Base-by-base conservation (phyloP, 2,888 invertebrate species). In the Gasteruption jaculator region DNA sequence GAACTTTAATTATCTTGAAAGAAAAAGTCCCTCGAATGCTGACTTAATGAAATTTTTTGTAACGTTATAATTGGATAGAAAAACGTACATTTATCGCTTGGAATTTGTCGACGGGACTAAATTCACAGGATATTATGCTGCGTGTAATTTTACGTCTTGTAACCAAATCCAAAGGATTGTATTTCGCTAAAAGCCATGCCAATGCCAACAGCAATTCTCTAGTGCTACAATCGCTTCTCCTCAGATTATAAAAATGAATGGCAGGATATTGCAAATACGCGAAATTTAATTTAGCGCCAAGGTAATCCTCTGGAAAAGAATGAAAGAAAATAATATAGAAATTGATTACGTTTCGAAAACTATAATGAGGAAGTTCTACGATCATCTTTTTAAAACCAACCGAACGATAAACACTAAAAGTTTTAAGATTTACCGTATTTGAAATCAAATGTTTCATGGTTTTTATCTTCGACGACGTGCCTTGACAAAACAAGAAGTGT, bases 191-290 rank as follows among this genome's bases (percentile, higher is more conserved):
- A 8, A 70, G 34, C 61, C 63, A 71, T 12, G 58, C 52, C 8
- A 71, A 46, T 20, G 68, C 66, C 15, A 70, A 31, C 20, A 71
- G 49, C 14, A 70, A 48, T 46, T 61, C 61, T 45, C 63, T 52
- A 43, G 57, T 64, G 12, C 55, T 52, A 16, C 18, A 45, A 25
- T 26, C 49, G 45, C 53, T 54, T 46, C 48, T 54, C 47, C 39
- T 49, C 8, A 67, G 45, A 1, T 52, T 49, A 46, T 64, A 70
- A 41, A 71, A 65, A 11, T 63, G 52, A 5, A 60, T 24, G 11
- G 44, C 52, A 14, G 58, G 50, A 44, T 67, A 69, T 38, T 63
- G 56, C 26, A 63, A 46, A 26, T 51, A 54, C 5, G 60, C 56
- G 20, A 70, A 56, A 45, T 58, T 60, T 21, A 60, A 44, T 55